Conservation (phyloP, 2,888 invertebrate genomes). For the Siphlonurus alternatus region DNA sequence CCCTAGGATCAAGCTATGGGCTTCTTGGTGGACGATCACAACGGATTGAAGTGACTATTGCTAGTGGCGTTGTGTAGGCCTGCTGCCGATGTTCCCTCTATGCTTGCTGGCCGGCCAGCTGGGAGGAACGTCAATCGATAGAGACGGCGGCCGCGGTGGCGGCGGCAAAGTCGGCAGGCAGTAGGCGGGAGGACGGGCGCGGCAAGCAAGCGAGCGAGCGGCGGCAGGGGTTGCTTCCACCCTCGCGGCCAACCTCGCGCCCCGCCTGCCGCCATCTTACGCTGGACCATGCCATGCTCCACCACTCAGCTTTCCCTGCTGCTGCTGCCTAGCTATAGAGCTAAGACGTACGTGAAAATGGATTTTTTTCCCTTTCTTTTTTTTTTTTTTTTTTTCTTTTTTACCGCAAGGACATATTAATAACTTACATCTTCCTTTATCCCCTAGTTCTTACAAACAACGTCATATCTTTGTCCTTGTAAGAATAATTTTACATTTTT, state of each 20-base stretch:
- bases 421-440: no score
- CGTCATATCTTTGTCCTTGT: no score
- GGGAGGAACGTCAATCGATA: not conserved
- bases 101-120: not conserved
- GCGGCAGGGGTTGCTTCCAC: not conserved
- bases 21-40: not conserved
- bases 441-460: no score
- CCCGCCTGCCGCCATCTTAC: not conserved
- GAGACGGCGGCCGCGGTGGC: not conserved
- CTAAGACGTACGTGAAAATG: not conserved
- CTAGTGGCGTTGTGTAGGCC: not conserved
- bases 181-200: not conserved
- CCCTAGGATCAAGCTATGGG: not conserved
- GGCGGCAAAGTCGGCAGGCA: not conserved
- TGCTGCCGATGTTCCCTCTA: not conserved
- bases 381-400: no score
- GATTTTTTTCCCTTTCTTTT: not conserved
- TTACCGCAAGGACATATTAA: not conserved
- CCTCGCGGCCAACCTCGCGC: not conserved
- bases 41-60: not conserved
- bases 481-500: no score
- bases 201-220: not conserved
- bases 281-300: not conserved
- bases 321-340: not conserved
- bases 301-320: not conserved